Percentiles rank a stretch among this genome's conserved stretches.
These are phyloP conservation scores for Drosophila rufa DNA, from an alignment of 1,140 invertebrate species.

Conservation along the genomic window DNA sequence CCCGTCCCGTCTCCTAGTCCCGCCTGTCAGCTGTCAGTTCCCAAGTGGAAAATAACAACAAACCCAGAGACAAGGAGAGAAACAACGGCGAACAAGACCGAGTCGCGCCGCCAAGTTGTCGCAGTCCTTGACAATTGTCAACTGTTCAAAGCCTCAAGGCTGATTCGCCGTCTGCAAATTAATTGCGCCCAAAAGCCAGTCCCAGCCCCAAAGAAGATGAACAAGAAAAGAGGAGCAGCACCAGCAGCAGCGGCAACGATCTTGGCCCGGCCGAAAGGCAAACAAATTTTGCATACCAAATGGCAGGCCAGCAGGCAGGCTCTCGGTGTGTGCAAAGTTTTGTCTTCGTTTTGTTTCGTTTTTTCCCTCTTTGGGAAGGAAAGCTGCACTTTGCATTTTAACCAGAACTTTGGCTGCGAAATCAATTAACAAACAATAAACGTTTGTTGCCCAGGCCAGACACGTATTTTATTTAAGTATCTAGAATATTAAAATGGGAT, in stretches of 20 bases:
- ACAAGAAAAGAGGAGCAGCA: conserved; percentile 13
- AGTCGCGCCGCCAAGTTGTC: conserved; percentile 53
- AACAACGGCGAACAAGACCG: conserved; percentile 1
- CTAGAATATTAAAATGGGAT: conserved; percentile 85
- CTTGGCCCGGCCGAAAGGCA: conserved; percentile 57
- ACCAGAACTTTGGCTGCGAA: conserved; percentile 78
- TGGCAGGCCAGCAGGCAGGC: conserved; percentile 29
- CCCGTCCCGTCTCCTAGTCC: not conserved
- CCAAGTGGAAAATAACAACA: conserved; percentile 36
- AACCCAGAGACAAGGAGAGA: not conserved
- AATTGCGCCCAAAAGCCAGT: conserved; percentile 65
- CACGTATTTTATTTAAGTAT: conserved; percentile 84
- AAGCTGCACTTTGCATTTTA: conserved; percentile 84
- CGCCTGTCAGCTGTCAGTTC: conserved; percentile 48
- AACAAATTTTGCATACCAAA: conserved; percentile 84
- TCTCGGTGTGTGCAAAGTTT: conserved; percentile 37
- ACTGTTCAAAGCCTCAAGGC: conserved; percentile 68
- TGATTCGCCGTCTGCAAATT: conserved; percentile 79
- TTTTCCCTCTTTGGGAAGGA: conserved; percentile 15
- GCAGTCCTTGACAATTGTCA: conserved; percentile 82
- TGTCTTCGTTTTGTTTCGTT: conserved; percentile 9
- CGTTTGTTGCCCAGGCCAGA: conserved; percentile 82
- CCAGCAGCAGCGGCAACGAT: conserved; percentile 18
- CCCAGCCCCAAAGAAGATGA: conserved; percentile 9
- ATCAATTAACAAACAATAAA: conserved; percentile 85